Base-by-base conservation (phyloP, 2,888 invertebrate genomes). In the Parnassius orleans region DNA sequence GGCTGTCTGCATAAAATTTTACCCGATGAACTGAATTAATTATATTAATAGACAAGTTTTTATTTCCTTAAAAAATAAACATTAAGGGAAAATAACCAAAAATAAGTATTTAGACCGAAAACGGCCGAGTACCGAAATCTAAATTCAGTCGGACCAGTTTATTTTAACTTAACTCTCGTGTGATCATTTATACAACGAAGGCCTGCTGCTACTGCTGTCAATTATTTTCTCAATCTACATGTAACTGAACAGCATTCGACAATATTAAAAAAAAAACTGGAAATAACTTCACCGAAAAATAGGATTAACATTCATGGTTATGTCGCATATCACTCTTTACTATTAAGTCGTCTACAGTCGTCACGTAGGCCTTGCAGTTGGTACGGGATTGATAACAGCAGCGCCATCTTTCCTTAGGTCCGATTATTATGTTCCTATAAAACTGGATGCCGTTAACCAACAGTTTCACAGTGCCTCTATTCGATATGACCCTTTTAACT, bases 381-480 rank as follows among this genome's bases (percentile, higher is more conserved):
- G 74, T 75, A 0, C 74, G 66, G 10, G 70, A 69, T 51, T 77
- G 74, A 7, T 73, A 72, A 5, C 73, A 69, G 66, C 83, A 83
- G 44, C 75, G 76, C 83, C 82, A 83, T 58, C 79, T 68, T 10
- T 75, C 79, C 58, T 73, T 3, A 56, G 48, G 7, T 68, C 69
- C 3, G 50, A 53, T 10, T 64, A 62, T 54, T 80, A 78, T 10
- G 79, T 76, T 65, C 75, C 79, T 10, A 81, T 77, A 68, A 84
- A 85, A 14, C 78, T 71, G 59, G 74, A 73, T 0, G 9, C 82
- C 82, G 9, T 74, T 72, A 1, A 78, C 76, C 46, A 71, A 62
- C 64, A 83, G 64, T 80, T 81, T 81, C 52, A 73, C 72, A 10
- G 80, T 83, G 11, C 83, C 83, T 56, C 80, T 73, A 2, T 67